Conservation (phyloP, 2,113 vertebrate species). For the Verasper variegatus region DNA sequence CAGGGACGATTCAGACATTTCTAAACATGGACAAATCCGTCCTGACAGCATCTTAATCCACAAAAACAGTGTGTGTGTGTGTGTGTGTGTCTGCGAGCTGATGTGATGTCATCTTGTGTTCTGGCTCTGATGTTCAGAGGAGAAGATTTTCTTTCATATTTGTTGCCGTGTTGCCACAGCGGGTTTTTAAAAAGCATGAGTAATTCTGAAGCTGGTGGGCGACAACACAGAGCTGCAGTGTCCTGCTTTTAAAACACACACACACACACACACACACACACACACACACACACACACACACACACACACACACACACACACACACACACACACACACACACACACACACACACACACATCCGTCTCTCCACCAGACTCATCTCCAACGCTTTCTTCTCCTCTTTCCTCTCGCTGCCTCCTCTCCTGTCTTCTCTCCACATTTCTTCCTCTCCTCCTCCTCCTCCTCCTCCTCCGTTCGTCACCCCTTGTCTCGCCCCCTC, state of each 20-base stretch:
- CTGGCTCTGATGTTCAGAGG: conserved; percentile 1
- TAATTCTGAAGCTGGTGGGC: neutral
- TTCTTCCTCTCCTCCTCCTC: conserved; percentile 7
- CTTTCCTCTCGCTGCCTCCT: neutral
- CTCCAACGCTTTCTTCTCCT: neutral
- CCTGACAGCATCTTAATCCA: too few relatives aligned
- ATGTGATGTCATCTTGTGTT: conserved; percentile 7
- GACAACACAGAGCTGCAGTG: too few relatives aligned
- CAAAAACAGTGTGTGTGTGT: too few relatives aligned
- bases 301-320: conserved; percentile 1
- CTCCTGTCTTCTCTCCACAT: neutral
- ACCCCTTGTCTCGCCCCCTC: neutral
- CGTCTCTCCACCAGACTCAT: neutral
- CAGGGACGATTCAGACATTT: too few relatives aligned
- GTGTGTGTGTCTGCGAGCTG: neutral
- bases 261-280: too few relatives aligned
- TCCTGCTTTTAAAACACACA: neutral
- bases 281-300: neutral
- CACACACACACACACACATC: neutral
- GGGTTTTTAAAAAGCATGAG: conserved; percentile 7
- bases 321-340: too few relatives aligned
- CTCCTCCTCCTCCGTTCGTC: conserved; percentile 30
- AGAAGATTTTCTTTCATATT: conserved; percentile 6
- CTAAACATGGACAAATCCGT: too few relatives aligned
- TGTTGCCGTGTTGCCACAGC: neutral